These are phyloP conservation scores for Tor tambroides DNA, from an alignment of 2,113 vertebrate species.

Conservation along the genomic window DNA sequence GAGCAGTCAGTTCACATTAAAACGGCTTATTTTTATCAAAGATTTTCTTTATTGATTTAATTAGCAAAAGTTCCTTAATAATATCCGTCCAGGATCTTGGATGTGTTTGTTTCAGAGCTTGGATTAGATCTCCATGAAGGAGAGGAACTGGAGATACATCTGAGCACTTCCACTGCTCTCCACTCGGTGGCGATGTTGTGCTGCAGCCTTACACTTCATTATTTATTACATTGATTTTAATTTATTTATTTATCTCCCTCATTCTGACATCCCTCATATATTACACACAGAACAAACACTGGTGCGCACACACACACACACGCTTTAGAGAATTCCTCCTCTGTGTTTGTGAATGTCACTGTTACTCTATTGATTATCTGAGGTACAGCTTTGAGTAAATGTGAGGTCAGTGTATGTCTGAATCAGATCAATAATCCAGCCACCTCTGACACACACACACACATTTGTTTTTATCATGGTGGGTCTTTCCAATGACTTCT, in stretches of 20 bases:
- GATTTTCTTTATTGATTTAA: not conserved
- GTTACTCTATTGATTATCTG: conserved; percentile 29
- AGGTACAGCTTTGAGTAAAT: conserved; percentile 21
- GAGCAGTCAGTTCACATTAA: not conserved
- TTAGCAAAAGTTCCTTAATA: not conserved
- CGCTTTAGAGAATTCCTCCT: not conserved
- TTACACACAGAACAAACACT: conserved; percentile 19
- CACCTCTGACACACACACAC: not conserved
- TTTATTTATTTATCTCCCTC: conserved; percentile 1
- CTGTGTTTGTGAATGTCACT: conserved; percentile 4
- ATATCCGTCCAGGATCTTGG: not conserved
- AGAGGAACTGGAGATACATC: not conserved
- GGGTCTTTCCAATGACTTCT: not conserved
- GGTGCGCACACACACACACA: not conserved
- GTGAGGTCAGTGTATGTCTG: conserved; percentile 3
- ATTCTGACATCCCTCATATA: conserved; percentile 21
- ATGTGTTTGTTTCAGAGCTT: not conserved
- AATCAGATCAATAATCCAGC: not conserved
- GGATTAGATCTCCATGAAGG: not conserved
- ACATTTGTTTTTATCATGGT: not conserved
- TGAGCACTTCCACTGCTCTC: not conserved
- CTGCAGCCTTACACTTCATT: not conserved
- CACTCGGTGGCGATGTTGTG: not conserved
- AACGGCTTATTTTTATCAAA: not conserved
- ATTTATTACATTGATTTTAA: conserved; percentile 3